Conservation (phyloP, 1,140 invertebrate genomes). For the Rhopalosiphum maidis region DNA sequence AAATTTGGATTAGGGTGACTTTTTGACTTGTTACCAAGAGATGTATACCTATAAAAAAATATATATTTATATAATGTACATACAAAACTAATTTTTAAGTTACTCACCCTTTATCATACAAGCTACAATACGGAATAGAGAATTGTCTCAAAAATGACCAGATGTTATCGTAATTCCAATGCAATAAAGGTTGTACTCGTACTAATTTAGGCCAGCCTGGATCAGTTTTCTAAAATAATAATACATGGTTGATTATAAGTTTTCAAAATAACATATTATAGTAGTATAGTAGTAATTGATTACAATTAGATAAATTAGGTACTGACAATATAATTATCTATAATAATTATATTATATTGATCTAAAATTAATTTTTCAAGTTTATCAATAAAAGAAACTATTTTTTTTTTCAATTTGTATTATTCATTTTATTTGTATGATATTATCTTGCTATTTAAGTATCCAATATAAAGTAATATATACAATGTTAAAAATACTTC, state of each 20-base stretch:
- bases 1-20: conserved; percentile 82
- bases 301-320: background rate
- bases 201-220: conserved; percentile 85
- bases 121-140: conserved; percentile 83
- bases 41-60: conserved; percentile 74
- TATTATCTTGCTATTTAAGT: no score
- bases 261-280: background rate
- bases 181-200: conserved; percentile 84
- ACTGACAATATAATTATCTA: background rate
- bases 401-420: no score
- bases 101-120: conserved; percentile 84
- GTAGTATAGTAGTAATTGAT: background rate
- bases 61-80: background rate
- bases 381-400: no score
- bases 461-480: no score
- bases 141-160: conserved; percentile 85
- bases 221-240: conserved; percentile 77
- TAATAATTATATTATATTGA: background rate
- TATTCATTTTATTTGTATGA: no score
- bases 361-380: no score
- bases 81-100: background rate
- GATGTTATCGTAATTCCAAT: conserved; percentile 88
- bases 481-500: no score
- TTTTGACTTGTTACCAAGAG: conserved; percentile 79
- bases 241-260: background rate